A percentile compares a stretch with the other conserved stretches of the same genome.
phyloP scores from a whole-genome alignment of 2,113 vertebrate species.

The Oceanodroma tethys region DNA sequence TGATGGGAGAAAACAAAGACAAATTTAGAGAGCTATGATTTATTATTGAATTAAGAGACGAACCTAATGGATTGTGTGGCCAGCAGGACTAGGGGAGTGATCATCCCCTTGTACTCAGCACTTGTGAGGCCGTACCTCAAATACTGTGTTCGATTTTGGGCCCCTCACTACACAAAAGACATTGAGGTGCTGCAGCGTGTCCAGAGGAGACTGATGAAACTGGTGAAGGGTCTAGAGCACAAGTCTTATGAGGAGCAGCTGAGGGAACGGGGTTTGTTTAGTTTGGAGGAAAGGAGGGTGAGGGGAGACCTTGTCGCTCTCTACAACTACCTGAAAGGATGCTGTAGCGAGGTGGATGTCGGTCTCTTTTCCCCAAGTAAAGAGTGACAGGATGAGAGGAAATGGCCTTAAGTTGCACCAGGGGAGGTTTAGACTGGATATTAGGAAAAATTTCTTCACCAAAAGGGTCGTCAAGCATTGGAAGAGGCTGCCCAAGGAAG shows the following conservation, averaged over 20 bases:
- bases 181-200: neutral
- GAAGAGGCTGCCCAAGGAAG: no score
- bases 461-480: no score
- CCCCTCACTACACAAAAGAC: neutral
- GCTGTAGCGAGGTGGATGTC: neutral
- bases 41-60: neutral
- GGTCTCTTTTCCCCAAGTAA: neutral
- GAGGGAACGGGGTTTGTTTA: neutral
- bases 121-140: neutral
- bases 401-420: no score
- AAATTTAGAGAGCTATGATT: neutral
- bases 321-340: neutral
- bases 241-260: neutral
- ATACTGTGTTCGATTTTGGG: neutral
- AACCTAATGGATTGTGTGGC: neutral
- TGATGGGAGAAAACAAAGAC: neutral
- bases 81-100: neutral
- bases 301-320: neutral
- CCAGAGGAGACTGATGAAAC: neutral
- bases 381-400: neutral
- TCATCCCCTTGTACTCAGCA: accelerated
- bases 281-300: neutral
- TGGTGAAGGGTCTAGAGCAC: neutral
- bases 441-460: no score
- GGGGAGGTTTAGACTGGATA: no score